phyloP scores from a whole-genome alignment of 2,888 invertebrate species.

The Rosalia funebris region DNA sequence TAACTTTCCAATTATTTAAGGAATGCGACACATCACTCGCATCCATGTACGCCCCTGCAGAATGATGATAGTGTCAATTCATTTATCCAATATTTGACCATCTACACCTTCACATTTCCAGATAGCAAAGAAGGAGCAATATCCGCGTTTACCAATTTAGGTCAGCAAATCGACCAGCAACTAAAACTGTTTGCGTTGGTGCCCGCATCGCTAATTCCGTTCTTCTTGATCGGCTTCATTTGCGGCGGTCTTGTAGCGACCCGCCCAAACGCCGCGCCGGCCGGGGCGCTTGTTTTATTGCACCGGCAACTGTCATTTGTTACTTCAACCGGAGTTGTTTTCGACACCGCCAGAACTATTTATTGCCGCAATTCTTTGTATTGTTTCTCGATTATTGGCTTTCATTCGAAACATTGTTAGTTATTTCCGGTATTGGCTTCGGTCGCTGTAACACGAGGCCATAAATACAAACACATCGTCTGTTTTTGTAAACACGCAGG shows the following conservation, averaged over 20 bases:
- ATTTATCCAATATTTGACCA: too few relatives aligned
- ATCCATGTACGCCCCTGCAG: too few relatives aligned
- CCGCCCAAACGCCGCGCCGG: not conserved
- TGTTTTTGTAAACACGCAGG: constrained; percentile 4
- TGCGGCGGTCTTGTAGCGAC: not conserved
- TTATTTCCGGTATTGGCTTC: constrained; percentile 37
- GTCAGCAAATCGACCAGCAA: too few relatives aligned
- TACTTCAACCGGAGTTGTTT: constrained; percentile 41
- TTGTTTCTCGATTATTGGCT: constrained; percentile 41
- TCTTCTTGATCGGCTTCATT: constrained; percentile 14
- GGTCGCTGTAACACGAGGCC: constrained; percentile 5
- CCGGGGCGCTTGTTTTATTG: constrained; percentile 18
- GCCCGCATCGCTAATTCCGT: constrained; percentile 3
- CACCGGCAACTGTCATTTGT: constrained; percentile 33
- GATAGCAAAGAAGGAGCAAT: too few relatives aligned
- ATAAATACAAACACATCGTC: constrained; percentile 27
- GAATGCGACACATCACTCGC: too few relatives aligned
- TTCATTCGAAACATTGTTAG: constrained; percentile 41
- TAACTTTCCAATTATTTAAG: too few relatives aligned
- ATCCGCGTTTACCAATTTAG: too few relatives aligned
- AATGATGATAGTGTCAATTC: too few relatives aligned
- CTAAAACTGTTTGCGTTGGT: not conserved
- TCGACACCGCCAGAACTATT: constrained; percentile 38
- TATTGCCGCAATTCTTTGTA: constrained; percentile 38
- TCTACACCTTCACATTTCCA: too few relatives aligned